Base-by-base conservation (phyloP, 2,113 vertebrate species). In the Crotophaga sulcirostris region DNA sequence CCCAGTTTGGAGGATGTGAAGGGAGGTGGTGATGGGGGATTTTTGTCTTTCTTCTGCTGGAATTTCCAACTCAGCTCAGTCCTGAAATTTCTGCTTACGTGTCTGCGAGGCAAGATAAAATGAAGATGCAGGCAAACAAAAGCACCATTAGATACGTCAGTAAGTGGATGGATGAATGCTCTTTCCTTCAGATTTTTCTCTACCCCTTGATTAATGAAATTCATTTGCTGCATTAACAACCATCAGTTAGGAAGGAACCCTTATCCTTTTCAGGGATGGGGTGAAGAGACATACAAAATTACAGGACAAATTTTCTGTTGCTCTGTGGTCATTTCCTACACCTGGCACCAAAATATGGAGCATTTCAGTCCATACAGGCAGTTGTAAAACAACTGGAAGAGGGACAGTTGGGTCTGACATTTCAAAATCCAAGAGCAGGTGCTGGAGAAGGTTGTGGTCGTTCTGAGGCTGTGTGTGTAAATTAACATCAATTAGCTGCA, bases 341-440 rank as follows among this genome's bases (percentile, higher is more conserved):
- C 34, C 51, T 74, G n/a, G 6, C 64, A 36, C 56, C n/a, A 26
- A 33, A 42, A 62, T 9, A 36, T 47, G 63, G 59, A 66, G 40
- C 54, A 13, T 68, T 69, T 66, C 19, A 11, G 31, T 15, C 75
- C 70, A 13, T 17, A 56, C 9, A 40, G 68, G 44, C 16, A n/a
- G 1, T 5, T 72, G 26, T 44, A 24, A 59, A 79, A 13, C 9
- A 19, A 28, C 23, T 21, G 63, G 34, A 83, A 51, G 63, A 67
- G 38, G n/a, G 4, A 72, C 6, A 18, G 4, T 11, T 54, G 26
- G 45, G 11, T 1, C 0, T 0, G 3, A 47, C 8, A 4, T 1
- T 1, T 9, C 47, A 45, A 45, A 76, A 20, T 9, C 31, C 47
- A 40, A 28, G 31, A 34, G 55, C 47, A 40, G 49, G 7, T 1